Evolutionary conservation across 30 jellyfish, hydroid and myxozoan genomes (phyloP), one percentile per base, ranked within the genome.

Genomic region (Clytia hemisphaerica): DNA sequence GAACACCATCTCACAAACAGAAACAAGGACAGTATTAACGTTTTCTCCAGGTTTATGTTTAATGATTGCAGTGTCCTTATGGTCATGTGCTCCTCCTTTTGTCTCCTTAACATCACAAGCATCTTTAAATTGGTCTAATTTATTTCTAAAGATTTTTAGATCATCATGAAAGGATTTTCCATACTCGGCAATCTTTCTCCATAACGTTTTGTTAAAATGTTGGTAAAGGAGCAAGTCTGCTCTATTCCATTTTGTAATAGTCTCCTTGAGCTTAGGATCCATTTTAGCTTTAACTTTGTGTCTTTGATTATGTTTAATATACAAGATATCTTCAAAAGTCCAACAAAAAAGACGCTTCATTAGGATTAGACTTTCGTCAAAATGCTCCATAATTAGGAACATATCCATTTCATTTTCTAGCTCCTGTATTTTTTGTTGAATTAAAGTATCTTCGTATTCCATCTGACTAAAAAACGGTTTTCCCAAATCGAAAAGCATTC

Each of bases 401-500:
- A 83, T 78, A 44, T 73, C 82, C 77, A 83, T 78, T 72, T 83
- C 94, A 67, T 30, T 32, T 45, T 66, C 84, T 19, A 83, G 42
- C 68, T 46, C 66, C 58, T 40, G 36, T 12, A 83, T 58, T 35
- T 80, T 83, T 21, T 65, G 57, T 6, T 2, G 4, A 5, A 83
- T 58, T 2, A 45, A 71, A 40, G 67, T 10, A 35, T 57, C 72
- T 24, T 53, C 80, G 38, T 73, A 83, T 21, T 83, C 94, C 18
- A 74, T 44, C n/a, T n/a, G n/a, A n/a, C n/a, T n/a, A n/a, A n/a
- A n/a, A 38, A 83, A 83, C 60, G 73, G 90, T 22, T 60, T 55
- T 3, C 94, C 94, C 27, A 83, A 78, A 49, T 83, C 94, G 45
- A 73, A 83, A 73, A 83, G 75, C 94, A 83, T 83, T 21, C 94